Evolutionary conservation across 2,113 vertebrate species (phyloP), one percentile per base, ranked within the genome.

Genomic region (Microcebus lehilahytsara): DNA sequence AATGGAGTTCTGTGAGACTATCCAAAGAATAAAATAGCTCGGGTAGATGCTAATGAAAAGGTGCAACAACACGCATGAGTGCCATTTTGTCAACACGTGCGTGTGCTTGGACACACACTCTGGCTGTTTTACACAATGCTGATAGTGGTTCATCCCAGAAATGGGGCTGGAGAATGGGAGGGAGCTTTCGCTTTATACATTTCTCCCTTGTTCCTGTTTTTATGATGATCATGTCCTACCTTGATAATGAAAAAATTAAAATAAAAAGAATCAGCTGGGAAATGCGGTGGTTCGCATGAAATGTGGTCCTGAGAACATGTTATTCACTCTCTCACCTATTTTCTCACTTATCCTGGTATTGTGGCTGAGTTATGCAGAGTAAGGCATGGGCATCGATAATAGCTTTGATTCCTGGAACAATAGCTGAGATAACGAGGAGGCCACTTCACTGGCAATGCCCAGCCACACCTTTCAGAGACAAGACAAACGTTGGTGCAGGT

Each of bases 351-450:
- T 88, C 60, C 1, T 9, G 1, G 1, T 72, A 60, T 11, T 92
- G 71, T 78, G 58, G 17, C 51, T 60, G 84, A 93, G 84, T 86
- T 80, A 56, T 49, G 58, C 58, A 56, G 92, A 83, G 64, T 77
- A 62, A 71, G 37, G 37, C 10, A 0, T 40, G 49, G 84, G 90
- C 46, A 25, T n/a, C 75, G 86, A 80, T 79, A 86, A 93, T 62
- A 84, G 89, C 95, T 93, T 96, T 97, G 97, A 92, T 97, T 95
- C 74, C 79, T 40, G 42, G 90, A 96, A 98, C 94, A 96, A 92
- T 40, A 86, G 87, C 67, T 0, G 5, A 30, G 56, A 79, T 87
- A 93, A 93, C 77, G 64, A 97, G 85, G 58, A 67, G 17, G 64
- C 75, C 88, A 95, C 94, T 96, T 96, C 85, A 96, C 1, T 14